Evolutionary conservation across 2,113 vertebrate genomes (phyloP), one percentile per base, ranked within the genome.

Genomic region (Oenanthe oenanthe): DNA sequence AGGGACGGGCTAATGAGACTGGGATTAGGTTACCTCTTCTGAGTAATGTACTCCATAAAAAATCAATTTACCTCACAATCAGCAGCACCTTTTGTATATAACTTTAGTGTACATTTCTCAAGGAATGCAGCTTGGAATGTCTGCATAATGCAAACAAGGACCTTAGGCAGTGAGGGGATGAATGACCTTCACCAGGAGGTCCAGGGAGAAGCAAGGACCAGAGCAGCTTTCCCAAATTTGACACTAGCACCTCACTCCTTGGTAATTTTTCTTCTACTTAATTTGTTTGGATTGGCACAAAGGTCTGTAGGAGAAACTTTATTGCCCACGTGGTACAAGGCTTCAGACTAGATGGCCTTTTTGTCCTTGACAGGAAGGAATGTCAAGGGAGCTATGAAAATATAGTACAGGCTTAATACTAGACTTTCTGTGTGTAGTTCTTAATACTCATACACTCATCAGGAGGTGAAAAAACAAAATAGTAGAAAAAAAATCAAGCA

Each of bases 21-120:
- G 58, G 60, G 61, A 95, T 74, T 92, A 94, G 42, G 56, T 89
- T 94, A 86, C 80, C 2, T 2, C 29, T 89, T 73, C 86, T 92
- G 84, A 91, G 80, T 93, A 91, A 79, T 76, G 71, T 45, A 76
- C 75, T 76, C 48, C 36, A 92, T 85, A 92, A 92, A 87, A 93
- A 90, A 85, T 42, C 80, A 74, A 87, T 85, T 91, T 92, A 21
- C 47, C 24, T 89, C 34, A 89, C 45, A 62, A 80, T 77, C 68
- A 84, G 26, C 17, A 40, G 17, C 50, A 47, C 50, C 25, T 86
- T 92, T 83, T 66, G 36, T 68, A 65, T 45, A 48, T n/a, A 45
- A 19, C 15, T 78, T 78, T 80, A 7, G 36, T 22, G 22, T 6
- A 26, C 29, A 76, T 80, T 85, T 78, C 71, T 85, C n/a, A 61